Base-by-base conservation (phyloP, 2,888 invertebrate species). In the Yponomeuta sedellus region DNA sequence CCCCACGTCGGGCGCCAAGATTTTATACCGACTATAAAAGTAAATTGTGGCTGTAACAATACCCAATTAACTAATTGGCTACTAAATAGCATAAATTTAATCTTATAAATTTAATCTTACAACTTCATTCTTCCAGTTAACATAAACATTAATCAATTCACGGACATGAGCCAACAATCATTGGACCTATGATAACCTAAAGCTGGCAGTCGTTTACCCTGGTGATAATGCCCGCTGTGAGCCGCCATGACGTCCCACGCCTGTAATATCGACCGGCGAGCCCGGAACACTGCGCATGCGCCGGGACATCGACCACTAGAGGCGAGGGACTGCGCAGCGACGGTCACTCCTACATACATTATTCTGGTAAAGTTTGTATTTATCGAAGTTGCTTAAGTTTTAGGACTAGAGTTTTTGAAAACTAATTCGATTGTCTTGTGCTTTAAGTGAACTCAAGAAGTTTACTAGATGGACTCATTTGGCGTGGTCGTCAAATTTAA, bases 121-220 rank as follows among this genome's bases (percentile, higher is more conserved):
- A 5, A 34, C 34, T 34, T 5, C 8, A 6, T 34, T 34, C 10
- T 34, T 34, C 34, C 8, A 34, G 8, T 34, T 34, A 5, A 3
- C 34, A 34, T 34, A 34, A 34, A 34, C 1, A 8, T 5, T 34
- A 1, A 6, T 34, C 34, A 34, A 34, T 34, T 34, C 34, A 8
- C 34, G 34, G 34, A 34, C 10, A 34, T 6, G 34, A 34, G 34
- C 8, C 34, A 34, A 34, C 8, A 34, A 34, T 8, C 34, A 73
- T 75, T 76, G 86, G 87, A 88, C 88, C 88, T 88, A 88, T 87
- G 81, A 77, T 88, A 88, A 88, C 83, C 83, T 85, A 34, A 34
- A 34, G 34, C 73, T 69, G 73, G 74, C 76, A 83, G 85, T 85
- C 86, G 80, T 86, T 87, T 86, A 85, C 86, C 86, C 77, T 64